Percentiles rank a stretch among this genome's conserved stretches.
phyloP scores from a whole-genome alignment of 2,888 invertebrate species.

The Argyresthia goedartella region DNA sequence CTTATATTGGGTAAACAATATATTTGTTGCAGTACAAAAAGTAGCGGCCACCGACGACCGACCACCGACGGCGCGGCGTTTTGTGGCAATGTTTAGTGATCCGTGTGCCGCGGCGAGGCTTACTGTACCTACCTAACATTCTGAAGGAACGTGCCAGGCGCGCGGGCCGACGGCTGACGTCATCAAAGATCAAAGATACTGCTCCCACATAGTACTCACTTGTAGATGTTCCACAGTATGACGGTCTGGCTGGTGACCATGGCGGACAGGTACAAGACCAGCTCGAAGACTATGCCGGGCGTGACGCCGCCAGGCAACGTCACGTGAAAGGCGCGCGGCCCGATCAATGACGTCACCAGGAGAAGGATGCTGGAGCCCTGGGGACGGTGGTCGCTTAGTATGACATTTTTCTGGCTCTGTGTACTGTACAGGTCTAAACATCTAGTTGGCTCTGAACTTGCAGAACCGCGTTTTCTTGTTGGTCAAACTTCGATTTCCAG shows the following conservation, averaged over 20 bases:
- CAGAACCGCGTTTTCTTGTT: too few species aligned
- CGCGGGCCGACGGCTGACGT: too few species aligned
- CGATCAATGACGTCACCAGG: constrained; percentile 73
- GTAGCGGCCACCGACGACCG: too few species aligned
- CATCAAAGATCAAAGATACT: too few species aligned
- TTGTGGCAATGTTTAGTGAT: too few species aligned
- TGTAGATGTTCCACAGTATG: constrained; percentile 92
- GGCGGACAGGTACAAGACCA: constrained; percentile 86
- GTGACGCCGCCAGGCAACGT: constrained; percentile 78
- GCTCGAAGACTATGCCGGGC: constrained; percentile 86
- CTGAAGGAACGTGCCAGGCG: too few species aligned
- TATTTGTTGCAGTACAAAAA: too few species aligned
- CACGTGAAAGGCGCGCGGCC: constrained; percentile 88
- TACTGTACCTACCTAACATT: too few species aligned
- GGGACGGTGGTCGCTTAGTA: neutral
- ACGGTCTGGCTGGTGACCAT: constrained; percentile 89
- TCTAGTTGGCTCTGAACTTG: neutral
- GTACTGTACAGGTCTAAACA: neutral
- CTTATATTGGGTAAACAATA: too few species aligned
- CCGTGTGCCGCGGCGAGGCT: too few species aligned
- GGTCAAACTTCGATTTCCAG: too few species aligned
- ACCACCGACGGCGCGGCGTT: too few species aligned
- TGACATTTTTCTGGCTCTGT: neutral
- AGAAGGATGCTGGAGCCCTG: constrained; percentile 71
- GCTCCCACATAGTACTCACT: constrained; percentile 70